These are phyloP conservation scores for Nesogale talazaci DNA, from an alignment of 2,113 vertebrate species.

Conservation along the genomic window DNA sequence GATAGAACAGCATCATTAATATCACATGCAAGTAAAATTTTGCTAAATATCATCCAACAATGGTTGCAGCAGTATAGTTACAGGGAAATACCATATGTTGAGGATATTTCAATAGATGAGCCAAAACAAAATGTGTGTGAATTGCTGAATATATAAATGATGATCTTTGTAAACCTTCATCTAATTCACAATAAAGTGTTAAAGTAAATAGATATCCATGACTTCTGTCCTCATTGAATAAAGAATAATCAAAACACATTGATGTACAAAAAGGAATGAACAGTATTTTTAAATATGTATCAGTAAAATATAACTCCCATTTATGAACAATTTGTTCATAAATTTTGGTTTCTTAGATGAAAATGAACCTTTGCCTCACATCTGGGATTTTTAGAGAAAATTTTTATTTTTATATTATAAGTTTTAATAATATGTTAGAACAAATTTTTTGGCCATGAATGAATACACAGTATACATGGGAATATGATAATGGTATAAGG, in stretches of 20 bases:
- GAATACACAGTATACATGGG: neutral
- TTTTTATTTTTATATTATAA: neutral
- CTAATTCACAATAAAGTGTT: no score
- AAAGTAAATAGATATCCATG: neutral
- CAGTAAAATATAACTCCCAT: neutral
- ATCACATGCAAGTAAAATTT: no score
- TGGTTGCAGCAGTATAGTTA: no score
- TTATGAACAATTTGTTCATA: neutral
- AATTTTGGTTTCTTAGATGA: conserved; percentile 4
- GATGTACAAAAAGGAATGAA: neutral
- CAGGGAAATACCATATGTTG: no score
- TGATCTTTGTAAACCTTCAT: no score
- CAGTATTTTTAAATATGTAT: neutral
- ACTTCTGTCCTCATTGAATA: neutral
- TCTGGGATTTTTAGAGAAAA: conserved; percentile 22
- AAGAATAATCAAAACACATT: neutral
- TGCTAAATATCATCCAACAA: no score
- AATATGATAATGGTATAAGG: neutral
- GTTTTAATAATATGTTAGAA: neutral
- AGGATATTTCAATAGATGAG: no score
- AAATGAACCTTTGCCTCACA: neutral
- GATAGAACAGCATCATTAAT: no score
- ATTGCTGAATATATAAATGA: no score
- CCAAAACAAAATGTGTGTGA: no score
- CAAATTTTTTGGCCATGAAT: neutral